Base-by-base conservation (phyloP, 2,888 invertebrate species). In the Oscheius sp. region DNA sequence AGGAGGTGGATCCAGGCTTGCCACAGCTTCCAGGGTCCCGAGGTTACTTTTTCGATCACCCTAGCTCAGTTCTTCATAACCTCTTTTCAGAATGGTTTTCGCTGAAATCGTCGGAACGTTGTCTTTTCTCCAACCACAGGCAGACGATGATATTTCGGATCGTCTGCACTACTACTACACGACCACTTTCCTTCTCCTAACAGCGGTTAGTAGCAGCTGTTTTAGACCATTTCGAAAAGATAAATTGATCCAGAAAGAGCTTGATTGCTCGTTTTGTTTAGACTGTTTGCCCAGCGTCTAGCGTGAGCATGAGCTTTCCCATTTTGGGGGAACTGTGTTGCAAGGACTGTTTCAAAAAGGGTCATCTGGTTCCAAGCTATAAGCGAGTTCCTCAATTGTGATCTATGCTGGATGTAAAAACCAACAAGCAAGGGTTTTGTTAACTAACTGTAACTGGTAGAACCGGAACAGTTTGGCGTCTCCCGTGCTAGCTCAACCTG, bases 101-200 rank as follows among this genome's bases (percentile, higher is more conserved):
- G 84, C 88, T 35, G 88, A 88, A 75, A 86, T 88, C 7, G 87
- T 87, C 10, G 88, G 88, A 37, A 88, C 88, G 7, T 77, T 88
- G 13, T 87, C 86, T n/a, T 88, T 88, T 75, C 83, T 88, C 13
- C 84, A 85, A 74, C 86, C 85, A 32, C 85, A 86, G 71, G 79
- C 84, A 10, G 89, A 89, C 76, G 89, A 89, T 74, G 89, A 89
- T 76, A 86, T 89, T 50, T 83, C 85, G 59, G 91, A 91, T 83
- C 84, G 91, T 51, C 85, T 91, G 76, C 90, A 89, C 84, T 91
- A 91, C 79, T 90, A 91, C 73, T 91, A 91, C 86, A 91, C 91
- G n/a, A 90, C 90, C 70, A 90, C 91, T 73, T 89, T 91, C 75
- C 88, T 91, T 77, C 88, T 91, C 74, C 88, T 91, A 70, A 90